phyloP scores from a whole-genome alignment of 2,888 invertebrate species.

The Nipponacmea schrenckii region DNA sequence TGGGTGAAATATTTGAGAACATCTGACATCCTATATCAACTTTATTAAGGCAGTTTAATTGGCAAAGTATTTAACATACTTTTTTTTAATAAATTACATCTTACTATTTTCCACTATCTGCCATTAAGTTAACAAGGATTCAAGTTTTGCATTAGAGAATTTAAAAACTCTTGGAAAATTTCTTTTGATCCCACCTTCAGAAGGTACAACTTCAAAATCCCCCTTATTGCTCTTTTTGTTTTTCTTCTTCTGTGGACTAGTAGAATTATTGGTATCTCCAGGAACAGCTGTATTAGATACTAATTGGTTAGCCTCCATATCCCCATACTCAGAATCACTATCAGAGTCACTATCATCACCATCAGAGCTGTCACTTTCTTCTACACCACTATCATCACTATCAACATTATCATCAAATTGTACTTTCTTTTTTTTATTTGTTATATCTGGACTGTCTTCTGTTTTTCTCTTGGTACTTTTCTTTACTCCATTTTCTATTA shows the following conservation, averaged over 20 bases:
- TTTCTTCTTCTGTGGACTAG: not conserved
- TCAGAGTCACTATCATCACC: conserved; percentile 28
- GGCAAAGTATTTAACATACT: too few relatives aligned
- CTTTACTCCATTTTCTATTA: conserved; percentile 9
- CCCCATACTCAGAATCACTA: conserved; percentile 21
- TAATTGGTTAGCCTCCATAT: conserved; percentile 19
- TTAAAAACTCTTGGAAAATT: too few relatives aligned
- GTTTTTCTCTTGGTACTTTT: conserved; percentile 8
- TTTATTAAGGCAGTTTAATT: too few relatives aligned
- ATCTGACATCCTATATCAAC: not conserved
- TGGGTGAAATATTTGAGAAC: not conserved
- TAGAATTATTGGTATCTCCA: not conserved
- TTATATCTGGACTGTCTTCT: conserved; percentile 27
- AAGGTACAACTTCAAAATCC: conserved; percentile 23
- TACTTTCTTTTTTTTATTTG: conserved; percentile 23
- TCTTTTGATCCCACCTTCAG: not conserved
- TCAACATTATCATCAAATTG: conserved; percentile 14
- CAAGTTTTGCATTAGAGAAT: too few relatives aligned
- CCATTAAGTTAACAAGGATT: too few relatives aligned
- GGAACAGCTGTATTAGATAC: not conserved
- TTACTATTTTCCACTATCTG: too few relatives aligned
- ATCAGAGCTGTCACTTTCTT: conserved; percentile 49
- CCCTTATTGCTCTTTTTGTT: conserved; percentile 17
- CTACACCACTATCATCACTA: conserved; percentile 27
- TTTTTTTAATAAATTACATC: not conserved